A percentile compares a stretch with the other conserved stretches of the same genome.
Evolutionary conservation across 1,140 invertebrate genomes (phyloP).

Genomic region (Nebria ingens): DNA sequence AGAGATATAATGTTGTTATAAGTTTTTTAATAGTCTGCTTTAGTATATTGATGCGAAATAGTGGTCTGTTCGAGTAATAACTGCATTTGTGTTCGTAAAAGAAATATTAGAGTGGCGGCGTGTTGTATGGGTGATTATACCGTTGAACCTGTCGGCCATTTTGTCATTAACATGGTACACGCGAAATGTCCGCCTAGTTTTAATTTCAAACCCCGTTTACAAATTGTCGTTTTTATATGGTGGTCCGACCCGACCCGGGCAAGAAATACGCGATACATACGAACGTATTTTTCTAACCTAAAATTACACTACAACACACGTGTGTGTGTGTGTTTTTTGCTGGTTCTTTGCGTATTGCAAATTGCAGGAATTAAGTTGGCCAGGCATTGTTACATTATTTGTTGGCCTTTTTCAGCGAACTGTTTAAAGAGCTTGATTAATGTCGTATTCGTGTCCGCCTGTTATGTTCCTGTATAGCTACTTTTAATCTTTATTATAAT

Average conservation of each 20-base stretch:
- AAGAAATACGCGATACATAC: too few species aligned
- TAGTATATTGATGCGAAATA: too few species aligned
- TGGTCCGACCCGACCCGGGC: too few species aligned
- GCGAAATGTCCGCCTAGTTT: conserved; percentile 5
- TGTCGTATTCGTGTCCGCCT: background rate
- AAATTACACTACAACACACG: too few species aligned
- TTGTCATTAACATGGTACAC: conserved; percentile 2
- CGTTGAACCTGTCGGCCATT: background rate
- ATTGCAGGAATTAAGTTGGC: conserved; percentile 6
- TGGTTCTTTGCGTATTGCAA: background rate
- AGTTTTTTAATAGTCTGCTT: too few species aligned
- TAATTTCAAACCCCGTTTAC: conserved; percentile 5
- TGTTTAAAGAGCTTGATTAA: conserved; percentile 9
- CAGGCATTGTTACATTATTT: background rate
- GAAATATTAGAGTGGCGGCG: too few species aligned
- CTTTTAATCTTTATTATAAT: too few species aligned
- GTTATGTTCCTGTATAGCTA: background rate
- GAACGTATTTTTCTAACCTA: background rate
- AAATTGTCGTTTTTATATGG: conserved; percentile 4
- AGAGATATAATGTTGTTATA: too few species aligned
- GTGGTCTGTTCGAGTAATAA: too few species aligned
- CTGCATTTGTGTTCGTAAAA: background rate
- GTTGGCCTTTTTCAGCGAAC: background rate
- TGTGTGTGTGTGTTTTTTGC: background rate
- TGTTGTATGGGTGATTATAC: conserved; percentile 7